Percentiles rank a stretch among this genome's conserved stretches.
Conservation (phyloP, 2,888 invertebrate genomes). For the Dynastes hyllus region DNA sequence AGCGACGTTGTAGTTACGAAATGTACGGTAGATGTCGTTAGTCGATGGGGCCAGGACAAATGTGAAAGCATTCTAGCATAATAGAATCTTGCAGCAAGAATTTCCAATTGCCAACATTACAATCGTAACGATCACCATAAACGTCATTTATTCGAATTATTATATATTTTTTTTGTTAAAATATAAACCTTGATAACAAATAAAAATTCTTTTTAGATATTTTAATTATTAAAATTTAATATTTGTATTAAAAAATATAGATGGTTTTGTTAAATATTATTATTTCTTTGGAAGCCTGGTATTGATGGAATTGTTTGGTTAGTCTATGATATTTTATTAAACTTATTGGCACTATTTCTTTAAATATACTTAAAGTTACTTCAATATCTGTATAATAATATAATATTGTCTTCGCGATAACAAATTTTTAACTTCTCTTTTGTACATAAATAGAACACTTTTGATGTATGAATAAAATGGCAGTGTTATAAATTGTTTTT, state of each 20-base stretch:
- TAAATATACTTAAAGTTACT: constrained; percentile 4
- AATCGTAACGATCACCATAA: background rate
- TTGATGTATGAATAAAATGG: constrained; percentile 11
- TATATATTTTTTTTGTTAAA: background rate
- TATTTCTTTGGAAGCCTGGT: constrained; percentile 36
- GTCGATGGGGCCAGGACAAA: constrained; percentile 70
- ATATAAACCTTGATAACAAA: constrained; percentile 17
- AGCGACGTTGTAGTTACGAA: constrained; percentile 64
- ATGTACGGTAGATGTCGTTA: constrained; percentile 69
- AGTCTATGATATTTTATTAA: background rate
- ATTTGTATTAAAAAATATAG: constrained; percentile 34
- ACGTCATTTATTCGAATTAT: background rate
- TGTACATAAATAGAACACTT: constrained; percentile 31
- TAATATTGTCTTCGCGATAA: constrained; percentile 16
- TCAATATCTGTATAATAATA: constrained; percentile 3
- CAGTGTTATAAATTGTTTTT: constrained; percentile 33
- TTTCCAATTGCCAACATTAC: constrained; percentile 27
- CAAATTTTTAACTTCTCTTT: constrained; percentile 7
- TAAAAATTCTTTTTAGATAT: constrained; percentile 7
- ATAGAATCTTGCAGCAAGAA: background rate
- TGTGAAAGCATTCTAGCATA: constrained; percentile 67
- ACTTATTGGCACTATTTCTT: constrained; percentile 34
- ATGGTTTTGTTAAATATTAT: constrained; percentile 10
- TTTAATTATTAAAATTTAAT: constrained; percentile 23
- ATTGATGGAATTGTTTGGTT: constrained; percentile 32